Conservation (phyloP, 2,888 invertebrate species). For the Anticlea derivata region DNA sequence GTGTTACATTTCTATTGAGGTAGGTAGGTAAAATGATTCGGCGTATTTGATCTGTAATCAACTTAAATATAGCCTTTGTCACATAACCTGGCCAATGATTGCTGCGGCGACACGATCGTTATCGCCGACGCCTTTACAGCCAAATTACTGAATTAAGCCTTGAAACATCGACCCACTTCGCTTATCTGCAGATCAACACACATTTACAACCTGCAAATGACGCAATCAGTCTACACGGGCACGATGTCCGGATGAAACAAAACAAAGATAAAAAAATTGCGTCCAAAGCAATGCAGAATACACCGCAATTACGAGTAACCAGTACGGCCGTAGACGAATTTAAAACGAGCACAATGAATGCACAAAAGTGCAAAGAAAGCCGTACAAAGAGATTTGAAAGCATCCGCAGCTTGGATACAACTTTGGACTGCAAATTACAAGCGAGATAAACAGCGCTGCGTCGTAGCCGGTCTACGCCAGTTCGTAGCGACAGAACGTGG, state of each 20-base stretch:
- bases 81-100: constrained; percentile 67
- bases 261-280: not conserved
- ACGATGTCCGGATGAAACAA: not conserved
- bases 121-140: constrained; percentile 63
- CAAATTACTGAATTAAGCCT: constrained; percentile 64
- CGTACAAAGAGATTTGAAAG: constrained; percentile 76
- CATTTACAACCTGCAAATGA: constrained; percentile 23
- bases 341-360: constrained; percentile 67
- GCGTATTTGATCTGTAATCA: constrained; percentile 68
- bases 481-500: constrained; percentile 65
- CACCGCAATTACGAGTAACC: constrained; percentile 49
- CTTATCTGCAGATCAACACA: constrained; percentile 42
- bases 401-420: constrained; percentile 76
- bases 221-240: constrained; percentile 11
- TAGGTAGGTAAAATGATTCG: constrained; percentile 31
- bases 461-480: constrained; percentile 57
- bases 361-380: constrained; percentile 71
- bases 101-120: constrained; percentile 65
- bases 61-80: constrained; percentile 61
- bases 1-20: constrained; percentile 8
- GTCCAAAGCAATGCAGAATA: constrained; percentile 37
- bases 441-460: constrained; percentile 64
- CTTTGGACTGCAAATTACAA: constrained; percentile 75
- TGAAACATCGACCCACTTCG: constrained; percentile 52
- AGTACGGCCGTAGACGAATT: constrained; percentile 48